These are phyloP conservation scores for Trididemnum nubilum DNA, from an alignment of 23 tunicate genomes.

Conservation along the genomic window DNA sequence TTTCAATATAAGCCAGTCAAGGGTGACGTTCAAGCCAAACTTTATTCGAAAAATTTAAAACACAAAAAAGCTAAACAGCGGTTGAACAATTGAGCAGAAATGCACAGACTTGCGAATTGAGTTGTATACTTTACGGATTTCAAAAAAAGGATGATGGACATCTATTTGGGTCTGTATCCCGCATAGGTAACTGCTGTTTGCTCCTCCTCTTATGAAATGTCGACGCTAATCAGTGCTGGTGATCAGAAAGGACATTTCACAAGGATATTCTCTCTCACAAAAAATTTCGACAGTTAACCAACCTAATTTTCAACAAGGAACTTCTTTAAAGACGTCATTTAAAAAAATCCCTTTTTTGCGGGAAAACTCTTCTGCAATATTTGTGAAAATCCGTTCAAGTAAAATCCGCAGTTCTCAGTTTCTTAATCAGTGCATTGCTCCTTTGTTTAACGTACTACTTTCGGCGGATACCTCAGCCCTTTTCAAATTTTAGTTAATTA, in stretches of 20 bases:
- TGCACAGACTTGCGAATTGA: too few species aligned
- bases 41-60: too few species aligned
- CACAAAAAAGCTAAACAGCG: too few species aligned
- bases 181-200: background rate
- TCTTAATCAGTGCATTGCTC: too few species aligned
- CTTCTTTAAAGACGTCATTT: slow-evolving; percentile 32
- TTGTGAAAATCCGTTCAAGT: too few species aligned
- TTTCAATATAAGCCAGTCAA: too few species aligned
- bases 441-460: background rate
- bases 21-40: too few species aligned
- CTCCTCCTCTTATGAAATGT: slow-evolving; percentile 29
- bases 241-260: slow-evolving; percentile 56
- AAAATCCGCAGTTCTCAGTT: too few species aligned
- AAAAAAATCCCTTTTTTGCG: slow-evolving; percentile 16
- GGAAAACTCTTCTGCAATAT: background rate
- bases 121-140: too few species aligned
- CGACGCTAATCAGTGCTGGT: slow-evolving; percentile 81
- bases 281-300: background rate
- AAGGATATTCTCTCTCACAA: background rate
- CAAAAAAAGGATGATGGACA: too few species aligned
- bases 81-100: too few species aligned
- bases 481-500: too few species aligned
- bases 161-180: background rate
- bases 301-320: slow-evolving; percentile 10
- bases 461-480: background rate